Evolutionary conservation across 2,888 invertebrate species (phyloP).

Genomic region (Cepaea hortensis): DNA sequence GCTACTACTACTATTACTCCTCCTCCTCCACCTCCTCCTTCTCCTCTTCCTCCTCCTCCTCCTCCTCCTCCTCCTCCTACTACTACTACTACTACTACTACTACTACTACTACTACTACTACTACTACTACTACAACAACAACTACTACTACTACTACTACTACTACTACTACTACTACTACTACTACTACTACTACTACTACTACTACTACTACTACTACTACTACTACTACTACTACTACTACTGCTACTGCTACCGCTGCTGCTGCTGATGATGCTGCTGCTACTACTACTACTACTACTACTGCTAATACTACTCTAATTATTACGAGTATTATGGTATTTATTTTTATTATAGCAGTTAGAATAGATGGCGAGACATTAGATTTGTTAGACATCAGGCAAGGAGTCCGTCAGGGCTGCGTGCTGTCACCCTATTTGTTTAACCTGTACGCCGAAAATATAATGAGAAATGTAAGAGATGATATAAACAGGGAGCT

Average conservation of each 20-base stretch:
- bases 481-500: too few relatives aligned
- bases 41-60: too few relatives aligned
- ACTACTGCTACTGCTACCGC: constrained; percentile 47
- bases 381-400: too few relatives aligned
- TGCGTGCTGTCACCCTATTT: too few relatives aligned
- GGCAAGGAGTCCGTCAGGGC: too few relatives aligned
- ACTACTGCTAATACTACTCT: constrained; percentile 47
- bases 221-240: constrained; percentile 21
- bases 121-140: constrained; percentile 16
- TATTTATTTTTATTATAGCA: too few relatives aligned
- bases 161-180: constrained; percentile 50
- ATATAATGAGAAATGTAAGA: too few relatives aligned
- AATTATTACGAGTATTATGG: not conserved
- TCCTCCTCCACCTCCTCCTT: constrained; percentile 21
- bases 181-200: constrained; percentile 40
- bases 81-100: too few relatives aligned
- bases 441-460: too few relatives aligned
- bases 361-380: too few relatives aligned
- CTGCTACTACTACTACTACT: constrained; percentile 47
- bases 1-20: too few relatives aligned
- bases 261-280: constrained; percentile 46
- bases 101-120: constrained; percentile 9
- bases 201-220: constrained; percentile 19
- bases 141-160: constrained; percentile 45
- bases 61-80: too few relatives aligned